Evolutionary conservation across 2,888 invertebrate species (phyloP).

Genomic region (Apocheima hispidaria): DNA sequence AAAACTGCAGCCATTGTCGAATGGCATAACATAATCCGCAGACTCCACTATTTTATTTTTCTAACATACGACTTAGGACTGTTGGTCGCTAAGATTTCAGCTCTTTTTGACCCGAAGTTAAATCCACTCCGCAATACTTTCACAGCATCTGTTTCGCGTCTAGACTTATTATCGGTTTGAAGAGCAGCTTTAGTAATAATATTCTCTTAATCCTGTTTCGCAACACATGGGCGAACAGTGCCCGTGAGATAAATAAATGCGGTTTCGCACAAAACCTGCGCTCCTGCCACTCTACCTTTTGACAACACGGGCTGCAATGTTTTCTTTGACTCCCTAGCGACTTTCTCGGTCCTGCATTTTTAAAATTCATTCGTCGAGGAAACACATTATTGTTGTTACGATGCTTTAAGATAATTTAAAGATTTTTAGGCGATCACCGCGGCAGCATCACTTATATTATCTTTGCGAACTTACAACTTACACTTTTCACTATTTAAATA

Average conservation of each 20-base stretch:
- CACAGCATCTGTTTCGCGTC: slow-evolving; percentile 30
- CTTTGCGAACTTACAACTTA: background rate
- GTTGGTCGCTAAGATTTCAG: slow-evolving; percentile 8
- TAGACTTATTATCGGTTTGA: slow-evolving; percentile 29
- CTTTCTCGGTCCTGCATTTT: slow-evolving; percentile 57
- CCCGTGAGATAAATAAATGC: slow-evolving; percentile 65
- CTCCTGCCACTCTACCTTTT: slow-evolving; percentile 56
- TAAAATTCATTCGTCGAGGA: slow-evolving; percentile 56
- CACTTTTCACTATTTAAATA: background rate
- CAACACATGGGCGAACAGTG: slow-evolving; percentile 41
- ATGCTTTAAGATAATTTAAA: slow-evolving; percentile 37
- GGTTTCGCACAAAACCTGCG: slow-evolving; percentile 52
- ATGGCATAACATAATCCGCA: slow-evolving; percentile 43
- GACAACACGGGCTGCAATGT: slow-evolving; percentile 60
- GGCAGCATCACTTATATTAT: background rate
- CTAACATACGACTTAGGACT: slow-evolving; percentile 14
- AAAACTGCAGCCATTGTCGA: slow-evolving; percentile 51
- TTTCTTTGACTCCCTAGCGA: slow-evolving; percentile 52
- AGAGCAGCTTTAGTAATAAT: slow-evolving; percentile 28
- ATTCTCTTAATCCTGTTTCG: slow-evolving; percentile 41
- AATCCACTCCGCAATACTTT: slow-evolving; percentile 12
- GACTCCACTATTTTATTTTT: slow-evolving; percentile 30
- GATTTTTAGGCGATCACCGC: slow-evolving; percentile 23
- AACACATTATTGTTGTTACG: slow-evolving; percentile 58
- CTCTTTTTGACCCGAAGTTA: slow-evolving; percentile 23